Evolutionary conservation across 2,797 vertebrate species (phyloP), one percentile per base, ranked within the genome.

Genomic region (Mionectes olivaceus): DNA sequence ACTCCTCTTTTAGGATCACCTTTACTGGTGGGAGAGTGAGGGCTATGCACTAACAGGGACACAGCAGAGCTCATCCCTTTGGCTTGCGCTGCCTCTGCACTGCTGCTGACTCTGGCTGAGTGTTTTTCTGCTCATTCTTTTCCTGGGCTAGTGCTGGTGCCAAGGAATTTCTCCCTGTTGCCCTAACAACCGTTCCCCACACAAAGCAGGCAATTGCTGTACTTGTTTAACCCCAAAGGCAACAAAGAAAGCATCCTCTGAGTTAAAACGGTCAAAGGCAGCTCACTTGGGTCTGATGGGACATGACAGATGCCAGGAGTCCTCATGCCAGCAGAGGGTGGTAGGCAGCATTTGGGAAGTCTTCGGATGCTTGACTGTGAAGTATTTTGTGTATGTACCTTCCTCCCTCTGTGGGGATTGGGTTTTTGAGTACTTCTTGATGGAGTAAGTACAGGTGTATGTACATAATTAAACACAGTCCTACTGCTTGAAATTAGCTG

Each of bases 91-190:
- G 68, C 28, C 44, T 85, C 68, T 52, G 53, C 86, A 52, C 57
- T 75, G 60, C 74, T 59, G 19, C 73, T 67, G 64, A 41, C 57
- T 71, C 53, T 8, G 41, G 37, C 33, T 24, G 73, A 86, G 61
- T 61, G 27, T 93, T 91, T 94, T 86, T 93, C 82, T 65, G 22
- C 50, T 91, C 82, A 16, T 92, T 94, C 79, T 73, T 85, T 77
- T 77, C 91, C 68, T 37, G 22, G 0, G 3, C 50, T 57, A 37
- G 13, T 6, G 39, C n/a, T 68, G 46, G 16, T 71, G 91, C 93
- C 96, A 95, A 94, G 65, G 69, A 91, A 95, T 96, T 95, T 83
- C 70, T 95, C 50, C 39, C 69, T 37, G 93, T 88, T 2, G 3
- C 87, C 78, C 39, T 78, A 88, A 91, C 93, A 83, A 91, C 94